Conservation (phyloP, 2,888 invertebrate genomes). For the Hyles lineata region DNA sequence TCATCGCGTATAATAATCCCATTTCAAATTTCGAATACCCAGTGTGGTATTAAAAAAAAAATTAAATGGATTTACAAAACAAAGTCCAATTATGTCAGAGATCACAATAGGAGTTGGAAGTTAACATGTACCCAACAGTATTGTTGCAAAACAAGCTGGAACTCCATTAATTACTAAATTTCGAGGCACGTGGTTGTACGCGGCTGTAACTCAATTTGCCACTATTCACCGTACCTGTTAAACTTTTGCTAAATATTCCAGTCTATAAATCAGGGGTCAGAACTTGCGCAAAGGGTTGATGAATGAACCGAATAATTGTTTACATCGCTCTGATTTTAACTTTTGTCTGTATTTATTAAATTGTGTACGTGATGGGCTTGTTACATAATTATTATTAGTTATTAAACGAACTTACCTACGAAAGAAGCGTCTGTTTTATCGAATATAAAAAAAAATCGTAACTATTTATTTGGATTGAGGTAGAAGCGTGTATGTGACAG, state of each 20-base stretch:
- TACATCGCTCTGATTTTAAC: neutral
- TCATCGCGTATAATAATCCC: too few species aligned
- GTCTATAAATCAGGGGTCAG: slow-evolving; percentile 2
- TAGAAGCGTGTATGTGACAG: too few species aligned
- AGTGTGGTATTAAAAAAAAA: too few species aligned
- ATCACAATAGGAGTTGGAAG: neutral
- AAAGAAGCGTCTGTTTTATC: too few species aligned
- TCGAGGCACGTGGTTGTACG: neutral
- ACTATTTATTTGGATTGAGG: too few species aligned
- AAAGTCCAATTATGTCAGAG: neutral
- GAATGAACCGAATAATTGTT: neutral
- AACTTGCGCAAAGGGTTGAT: neutral
- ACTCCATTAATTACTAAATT: slow-evolving; percentile 7
- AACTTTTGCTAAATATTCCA: neutral
- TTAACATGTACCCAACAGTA: neutral
- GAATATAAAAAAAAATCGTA: too few species aligned
- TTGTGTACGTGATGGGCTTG: too few species aligned
- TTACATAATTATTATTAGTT: too few species aligned
- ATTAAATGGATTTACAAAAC: too few species aligned
- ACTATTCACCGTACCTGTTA: neutral
- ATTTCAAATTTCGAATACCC: too few species aligned
- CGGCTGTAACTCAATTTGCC: neutral
- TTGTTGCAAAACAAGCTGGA: slow-evolving; percentile 13
- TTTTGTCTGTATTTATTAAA: neutral
- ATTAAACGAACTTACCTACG: too few species aligned